These are phyloP conservation scores for Pituophis catenifer DNA, from an alignment of 2,113 vertebrate genomes.

Conservation along the genomic window DNA sequence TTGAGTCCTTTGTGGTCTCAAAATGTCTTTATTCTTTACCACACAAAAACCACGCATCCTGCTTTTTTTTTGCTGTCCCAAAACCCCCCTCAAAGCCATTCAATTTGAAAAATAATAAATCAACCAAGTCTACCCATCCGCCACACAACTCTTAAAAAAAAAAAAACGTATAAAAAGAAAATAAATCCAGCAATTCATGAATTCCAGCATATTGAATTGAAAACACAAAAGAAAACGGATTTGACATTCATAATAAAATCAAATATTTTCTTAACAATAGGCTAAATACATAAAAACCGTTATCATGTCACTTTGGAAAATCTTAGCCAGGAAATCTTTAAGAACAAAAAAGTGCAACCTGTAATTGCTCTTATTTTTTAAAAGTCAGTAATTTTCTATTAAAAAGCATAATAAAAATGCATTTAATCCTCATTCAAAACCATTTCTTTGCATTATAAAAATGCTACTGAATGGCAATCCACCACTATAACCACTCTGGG, in stretches of 20 bases:
- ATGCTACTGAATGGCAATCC: conserved; percentile 25
- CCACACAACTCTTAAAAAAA: neutral
- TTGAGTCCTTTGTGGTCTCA: neutral
- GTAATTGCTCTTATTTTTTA: neutral
- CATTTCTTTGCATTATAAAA: neutral
- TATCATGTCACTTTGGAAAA: neutral
- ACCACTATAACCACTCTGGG: conserved; percentile 1
- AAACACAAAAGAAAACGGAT: neutral
- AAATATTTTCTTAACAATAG: neutral
- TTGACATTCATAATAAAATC: neutral
- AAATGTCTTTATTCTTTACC: neutral
- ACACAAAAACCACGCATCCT: neutral
- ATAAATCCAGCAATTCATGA: neutral
- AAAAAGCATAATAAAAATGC: neutral
- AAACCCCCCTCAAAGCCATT: neutral
- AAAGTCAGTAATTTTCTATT: neutral
- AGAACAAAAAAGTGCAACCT: conserved; percentile 46
- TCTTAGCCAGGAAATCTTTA: conserved; percentile 8
- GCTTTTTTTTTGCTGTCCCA: neutral
- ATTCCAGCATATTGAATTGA: neutral
- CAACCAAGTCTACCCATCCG: neutral
- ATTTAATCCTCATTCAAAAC: neutral
- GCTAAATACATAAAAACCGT: neutral
- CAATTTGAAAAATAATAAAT: neutral
- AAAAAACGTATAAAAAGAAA: neutral